phyloP scores from a whole-genome alignment of 2,888 invertebrate genomes.

The Gibbula magus region DNA sequence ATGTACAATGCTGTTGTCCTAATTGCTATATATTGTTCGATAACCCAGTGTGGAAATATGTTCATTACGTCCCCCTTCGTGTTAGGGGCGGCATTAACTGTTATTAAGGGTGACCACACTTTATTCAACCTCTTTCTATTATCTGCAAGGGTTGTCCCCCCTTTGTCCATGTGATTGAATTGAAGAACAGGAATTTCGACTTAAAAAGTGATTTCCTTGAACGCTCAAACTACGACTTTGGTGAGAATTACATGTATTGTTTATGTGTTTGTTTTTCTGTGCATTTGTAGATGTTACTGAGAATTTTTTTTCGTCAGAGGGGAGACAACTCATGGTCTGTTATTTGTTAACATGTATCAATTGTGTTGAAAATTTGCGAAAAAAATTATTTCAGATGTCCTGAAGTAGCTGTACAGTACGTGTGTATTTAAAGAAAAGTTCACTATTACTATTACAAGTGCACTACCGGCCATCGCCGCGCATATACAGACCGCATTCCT shows the following conservation, averaged over 20 bases:
- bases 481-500: background rate
- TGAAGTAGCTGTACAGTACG: background rate
- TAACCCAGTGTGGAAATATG: background rate
- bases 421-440: background rate
- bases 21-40: background rate
- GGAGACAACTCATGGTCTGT: slow-evolving; percentile 8
- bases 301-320: slow-evolving; percentile 12
- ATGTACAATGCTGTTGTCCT: slow-evolving; percentile 15
- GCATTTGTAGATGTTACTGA: background rate
- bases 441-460: background rate
- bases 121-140: slow-evolving; percentile 11
- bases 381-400: slow-evolving; percentile 8
- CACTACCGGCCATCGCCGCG: background rate
- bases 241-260: too few species aligned
- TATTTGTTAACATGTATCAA: slow-evolving; percentile 22
- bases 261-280: too few species aligned
- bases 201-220: slow-evolving; percentile 11
- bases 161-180: background rate
- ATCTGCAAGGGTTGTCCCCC: slow-evolving; percentile 16
- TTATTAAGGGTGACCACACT: slow-evolving; percentile 1
- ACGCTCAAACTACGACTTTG: background rate
- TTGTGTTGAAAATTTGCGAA: slow-evolving; percentile 11
- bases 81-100: slow-evolving; percentile 15
- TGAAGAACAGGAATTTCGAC: background rate
- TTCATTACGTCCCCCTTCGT: slow-evolving; percentile 5